phyloP scores from a whole-genome alignment of 2,113 vertebrate genomes.

The Epinephelus cyanopodus region DNA sequence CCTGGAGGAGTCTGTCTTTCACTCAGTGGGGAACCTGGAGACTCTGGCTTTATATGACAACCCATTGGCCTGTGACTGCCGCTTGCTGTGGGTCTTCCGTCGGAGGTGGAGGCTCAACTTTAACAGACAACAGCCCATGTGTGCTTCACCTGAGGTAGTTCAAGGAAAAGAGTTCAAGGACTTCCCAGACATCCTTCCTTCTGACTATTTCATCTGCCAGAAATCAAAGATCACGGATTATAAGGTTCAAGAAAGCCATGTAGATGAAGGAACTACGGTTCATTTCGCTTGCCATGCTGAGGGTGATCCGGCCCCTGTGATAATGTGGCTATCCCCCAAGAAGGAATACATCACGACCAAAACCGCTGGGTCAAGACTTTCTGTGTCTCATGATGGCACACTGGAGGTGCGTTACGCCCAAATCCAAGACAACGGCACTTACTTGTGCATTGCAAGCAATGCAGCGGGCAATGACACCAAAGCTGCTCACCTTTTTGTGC shows the following conservation, averaged over 20 bases:
- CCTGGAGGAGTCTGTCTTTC: constrained; percentile 95
- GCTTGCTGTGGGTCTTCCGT: constrained; percentile 97
- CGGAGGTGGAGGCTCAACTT: constrained; percentile 97
- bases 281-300: constrained; percentile 93
- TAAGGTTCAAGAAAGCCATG: constrained; percentile 92
- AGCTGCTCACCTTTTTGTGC: constrained; percentile 95
- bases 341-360: constrained; percentile 97
- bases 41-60: constrained; percentile 95
- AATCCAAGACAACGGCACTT: constrained; percentile 98
- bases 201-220: constrained; percentile 94
- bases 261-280: constrained; percentile 96
- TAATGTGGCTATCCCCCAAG: constrained; percentile 95
- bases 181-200: constrained; percentile 92
- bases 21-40: constrained; percentile 97
- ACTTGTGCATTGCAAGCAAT: constrained; percentile 95
- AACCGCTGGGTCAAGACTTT: constrained; percentile 91
- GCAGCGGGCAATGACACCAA: constrained; percentile 97
- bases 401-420: constrained; percentile 98
- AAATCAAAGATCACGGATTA: constrained; percentile 94
- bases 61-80: constrained; percentile 96
- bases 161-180: constrained; percentile 98
- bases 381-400: constrained; percentile 93
- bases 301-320: constrained; percentile 92
- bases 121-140: constrained; percentile 94
- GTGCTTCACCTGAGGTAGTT: constrained; percentile 90